Base-by-base conservation (phyloP, 2,888 invertebrate species). In the Epsilonema sp. region DNA sequence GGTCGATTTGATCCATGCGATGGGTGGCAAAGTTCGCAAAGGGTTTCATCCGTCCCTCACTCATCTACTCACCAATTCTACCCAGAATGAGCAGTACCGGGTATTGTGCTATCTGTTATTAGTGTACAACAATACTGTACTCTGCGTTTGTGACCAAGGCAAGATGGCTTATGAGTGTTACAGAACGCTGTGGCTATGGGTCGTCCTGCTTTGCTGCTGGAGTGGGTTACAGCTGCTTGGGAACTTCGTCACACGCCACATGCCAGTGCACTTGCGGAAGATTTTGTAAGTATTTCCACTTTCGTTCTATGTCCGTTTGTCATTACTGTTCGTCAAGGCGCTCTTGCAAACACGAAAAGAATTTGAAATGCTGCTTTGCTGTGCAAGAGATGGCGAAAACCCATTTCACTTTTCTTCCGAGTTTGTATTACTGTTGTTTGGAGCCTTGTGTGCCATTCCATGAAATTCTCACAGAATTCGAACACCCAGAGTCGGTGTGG, bases 21-120 rank as follows among this genome's bases (percentile, higher is more conserved):
- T 92, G 90, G 89, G 89, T 57, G 92, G 90, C 43, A 85, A 85
- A 59, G 82, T 90, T 62, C 76, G 87, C 54, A 83, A 82, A 70
- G 86, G 90, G 64, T 79, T 85, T 76, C 78, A 48, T n/a, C 76
- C 77, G 49, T 80, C 80, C 26, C 82, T 86, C 56, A 92, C 90
- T 46, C 90, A 92, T 73, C 74, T 94, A 56, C 83, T 94, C 57
- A 84, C 90, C 53, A 82, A 82, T 61, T 76, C 77, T 58, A 81
- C 82, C 59, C 80, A 80, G 42, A 87, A 89, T 51, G 82, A 84
- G 58, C 90, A 90, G 72, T 92, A 90, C 69, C 78, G 65, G 56
- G 69, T 70, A 31, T 26, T 46, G n/a, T n/a, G n/a, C n/a, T n/a
- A n/a, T n/a, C n/a, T n/a, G n/a, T n/a, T n/a, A n/a, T n/a, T n/a